These are phyloP conservation scores for Carcina quercana DNA, from an alignment of 2,888 invertebrate species.

Conservation along the genomic window DNA sequence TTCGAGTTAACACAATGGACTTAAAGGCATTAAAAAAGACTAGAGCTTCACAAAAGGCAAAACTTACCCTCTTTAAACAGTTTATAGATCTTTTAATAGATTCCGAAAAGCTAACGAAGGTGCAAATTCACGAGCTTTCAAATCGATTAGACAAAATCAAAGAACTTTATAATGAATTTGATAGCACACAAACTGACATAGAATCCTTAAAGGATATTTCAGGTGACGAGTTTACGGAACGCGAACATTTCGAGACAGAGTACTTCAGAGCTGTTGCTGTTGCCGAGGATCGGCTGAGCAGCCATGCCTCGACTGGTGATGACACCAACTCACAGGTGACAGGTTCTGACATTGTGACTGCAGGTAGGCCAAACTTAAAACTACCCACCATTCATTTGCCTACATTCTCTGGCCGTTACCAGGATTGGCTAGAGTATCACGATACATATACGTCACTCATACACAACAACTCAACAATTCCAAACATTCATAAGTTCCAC, in stretches of 20 bases:
- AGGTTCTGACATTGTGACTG: slow-evolving; percentile 6
- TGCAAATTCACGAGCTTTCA: slow-evolving; percentile 4
- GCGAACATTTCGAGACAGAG: slow-evolving; percentile 7
- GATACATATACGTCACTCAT: slow-evolving; percentile 13
- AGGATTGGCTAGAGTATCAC: slow-evolving; percentile 15
- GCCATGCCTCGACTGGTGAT: not conserved
- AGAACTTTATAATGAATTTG: slow-evolving; percentile 10
- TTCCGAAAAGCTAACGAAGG: too few species aligned
- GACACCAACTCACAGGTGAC: slow-evolving; percentile 9
- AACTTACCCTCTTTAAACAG: too few species aligned
- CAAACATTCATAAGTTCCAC: slow-evolving; percentile 13
- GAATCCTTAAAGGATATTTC: slow-evolving; percentile 10
- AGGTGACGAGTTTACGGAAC: slow-evolving; percentile 9
- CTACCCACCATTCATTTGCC: slow-evolving; percentile 11
- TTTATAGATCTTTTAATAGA: too few species aligned
- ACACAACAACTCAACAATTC: slow-evolving; percentile 5
- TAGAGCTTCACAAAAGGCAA: too few species aligned
- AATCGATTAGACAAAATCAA: slow-evolving; percentile 9
- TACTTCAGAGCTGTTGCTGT: slow-evolving; percentile 10
- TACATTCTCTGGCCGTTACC: slow-evolving; percentile 11
- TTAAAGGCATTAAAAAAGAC: too few species aligned
- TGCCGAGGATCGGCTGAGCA: slow-evolving; percentile 8
- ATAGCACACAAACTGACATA: slow-evolving; percentile 10
- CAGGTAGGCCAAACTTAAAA: slow-evolving; percentile 9
- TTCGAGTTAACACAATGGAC: too few species aligned